Evolutionary conservation across 1,140 invertebrate genomes (phyloP).

Genomic region (Andricus grossulariae): DNA sequence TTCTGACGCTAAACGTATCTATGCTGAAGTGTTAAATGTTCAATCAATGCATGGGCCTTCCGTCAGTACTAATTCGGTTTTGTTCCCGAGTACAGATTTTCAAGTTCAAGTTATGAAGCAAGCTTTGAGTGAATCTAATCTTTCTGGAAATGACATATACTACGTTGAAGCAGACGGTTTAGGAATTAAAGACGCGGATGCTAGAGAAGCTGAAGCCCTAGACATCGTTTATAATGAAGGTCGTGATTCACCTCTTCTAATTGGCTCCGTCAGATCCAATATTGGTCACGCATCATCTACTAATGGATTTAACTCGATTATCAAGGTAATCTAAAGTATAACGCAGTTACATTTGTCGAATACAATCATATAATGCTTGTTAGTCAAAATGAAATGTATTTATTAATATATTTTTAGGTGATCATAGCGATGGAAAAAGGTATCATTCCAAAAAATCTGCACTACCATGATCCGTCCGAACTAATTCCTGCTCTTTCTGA

Average conservation of each 20-base stretch:
- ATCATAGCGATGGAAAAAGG: constrained; percentile 81
- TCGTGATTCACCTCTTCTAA: no score
- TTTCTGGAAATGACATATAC: constrained; percentile 51
- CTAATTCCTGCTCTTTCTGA: constrained; percentile 79
- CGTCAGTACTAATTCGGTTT: constrained; percentile 75
- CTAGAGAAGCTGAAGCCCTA: no score
- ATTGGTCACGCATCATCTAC: no score
- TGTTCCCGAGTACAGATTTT: constrained; percentile 65
- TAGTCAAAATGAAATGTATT: no score
- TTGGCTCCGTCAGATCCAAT: no score
- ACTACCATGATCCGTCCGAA: constrained; percentile 80
- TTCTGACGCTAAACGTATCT: constrained; percentile 77
- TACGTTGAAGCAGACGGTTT: constrained; percentile 62
- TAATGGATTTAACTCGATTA: no score
- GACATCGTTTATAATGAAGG: no score
- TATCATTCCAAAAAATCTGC: constrained; percentile 81
- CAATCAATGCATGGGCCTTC: constrained; percentile 78
- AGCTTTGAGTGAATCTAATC: constrained; percentile 35
- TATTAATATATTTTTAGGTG: constrained; percentile 58
- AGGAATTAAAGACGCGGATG: constrained; percentile 81
- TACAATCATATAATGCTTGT: background rate
- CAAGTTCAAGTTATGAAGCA: constrained; percentile 45
- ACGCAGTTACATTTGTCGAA: constrained; percentile 16
- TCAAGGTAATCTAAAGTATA: constrained; percentile 74
- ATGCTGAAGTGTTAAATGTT: constrained; percentile 78